These are phyloP conservation scores for Dromiciops gliroides DNA, from an alignment of 2,113 vertebrate genomes.

Conservation along the genomic window DNA sequence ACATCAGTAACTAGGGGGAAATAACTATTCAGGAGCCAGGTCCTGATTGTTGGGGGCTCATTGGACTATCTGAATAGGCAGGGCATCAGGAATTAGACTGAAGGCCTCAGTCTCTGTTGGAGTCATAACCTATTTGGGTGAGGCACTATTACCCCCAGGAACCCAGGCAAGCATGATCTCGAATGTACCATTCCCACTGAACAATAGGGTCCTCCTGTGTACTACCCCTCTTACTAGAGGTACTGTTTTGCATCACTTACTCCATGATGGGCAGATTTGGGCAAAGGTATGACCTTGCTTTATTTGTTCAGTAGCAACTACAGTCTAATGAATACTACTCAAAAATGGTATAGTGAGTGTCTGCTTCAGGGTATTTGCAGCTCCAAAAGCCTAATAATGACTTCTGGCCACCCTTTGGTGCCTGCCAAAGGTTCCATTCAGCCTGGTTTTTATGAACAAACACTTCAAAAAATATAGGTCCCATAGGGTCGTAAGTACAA, in stretches of 20 bases:
- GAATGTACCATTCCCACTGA: too few species aligned
- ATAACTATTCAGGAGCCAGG: neutral
- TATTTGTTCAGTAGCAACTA: too few species aligned
- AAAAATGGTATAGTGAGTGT: too few species aligned
- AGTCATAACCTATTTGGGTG: neutral
- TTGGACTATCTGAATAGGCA: neutral
- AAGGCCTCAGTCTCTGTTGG: neutral
- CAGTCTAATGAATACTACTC: too few species aligned
- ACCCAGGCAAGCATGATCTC: too few species aligned
- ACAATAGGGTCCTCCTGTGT: too few species aligned
- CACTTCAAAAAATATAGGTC: neutral
- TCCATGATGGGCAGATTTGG: too few species aligned
- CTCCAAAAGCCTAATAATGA: too few species aligned
- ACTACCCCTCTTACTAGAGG: too few species aligned
- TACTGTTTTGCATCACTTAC: too few species aligned
- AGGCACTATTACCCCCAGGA: neutral
- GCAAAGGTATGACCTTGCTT: too few species aligned
- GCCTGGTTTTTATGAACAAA: neutral
- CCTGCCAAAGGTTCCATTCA: neutral
- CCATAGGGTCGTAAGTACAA: neutral
- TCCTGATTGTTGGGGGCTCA: neutral
- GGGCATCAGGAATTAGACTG: neutral
- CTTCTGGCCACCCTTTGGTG: neutral
- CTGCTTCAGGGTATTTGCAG: too few species aligned
- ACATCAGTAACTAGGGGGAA: neutral